These are phyloP conservation scores for Pyxicephalus adspersus DNA, from an alignment of 2,113 vertebrate genomes.

Conservation along the genomic window DNA sequence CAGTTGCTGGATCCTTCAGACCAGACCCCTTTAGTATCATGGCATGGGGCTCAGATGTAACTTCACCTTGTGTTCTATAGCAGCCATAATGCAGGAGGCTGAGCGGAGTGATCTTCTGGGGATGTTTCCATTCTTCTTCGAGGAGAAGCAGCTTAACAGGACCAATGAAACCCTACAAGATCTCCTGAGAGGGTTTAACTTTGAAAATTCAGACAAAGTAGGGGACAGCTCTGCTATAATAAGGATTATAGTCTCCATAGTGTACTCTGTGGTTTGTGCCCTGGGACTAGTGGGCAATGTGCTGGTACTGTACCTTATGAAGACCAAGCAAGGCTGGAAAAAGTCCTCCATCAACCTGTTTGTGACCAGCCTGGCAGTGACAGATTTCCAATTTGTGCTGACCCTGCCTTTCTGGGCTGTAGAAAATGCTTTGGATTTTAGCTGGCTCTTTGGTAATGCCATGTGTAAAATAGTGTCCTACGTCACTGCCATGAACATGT, in stretches of 20 bases:
- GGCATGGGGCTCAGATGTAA: constrained; percentile 66
- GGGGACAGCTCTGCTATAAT: constrained; percentile 77
- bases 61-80: constrained; percentile 57
- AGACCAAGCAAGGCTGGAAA: constrained; percentile 86
- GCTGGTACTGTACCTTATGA: constrained; percentile 92
- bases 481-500: constrained; percentile 96
- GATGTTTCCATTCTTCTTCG: constrained; percentile 51
- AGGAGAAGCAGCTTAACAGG: constrained; percentile 69
- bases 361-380: constrained; percentile 89
- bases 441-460: constrained; percentile 89
- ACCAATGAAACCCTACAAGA: constrained; percentile 72
- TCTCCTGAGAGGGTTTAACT: constrained; percentile 64
- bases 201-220: constrained; percentile 66
- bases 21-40: constrained; percentile 41
- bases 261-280: constrained; percentile 91
- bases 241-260: constrained; percentile 82
- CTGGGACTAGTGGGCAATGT: constrained; percentile 91
- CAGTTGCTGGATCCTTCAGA: too few species aligned
- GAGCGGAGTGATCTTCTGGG: constrained; percentile 50
- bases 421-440: constrained; percentile 93
- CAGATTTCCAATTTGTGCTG: constrained; percentile 94
- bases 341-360: constrained; percentile 94
- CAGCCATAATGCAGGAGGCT: constrained; percentile 66
- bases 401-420: constrained; percentile 96
- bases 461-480: constrained; percentile 95